Evolutionary conservation across 53 echinoderm and acorn worm genomes (phyloP).

Genomic region (Apostichopus leukothele): DNA sequence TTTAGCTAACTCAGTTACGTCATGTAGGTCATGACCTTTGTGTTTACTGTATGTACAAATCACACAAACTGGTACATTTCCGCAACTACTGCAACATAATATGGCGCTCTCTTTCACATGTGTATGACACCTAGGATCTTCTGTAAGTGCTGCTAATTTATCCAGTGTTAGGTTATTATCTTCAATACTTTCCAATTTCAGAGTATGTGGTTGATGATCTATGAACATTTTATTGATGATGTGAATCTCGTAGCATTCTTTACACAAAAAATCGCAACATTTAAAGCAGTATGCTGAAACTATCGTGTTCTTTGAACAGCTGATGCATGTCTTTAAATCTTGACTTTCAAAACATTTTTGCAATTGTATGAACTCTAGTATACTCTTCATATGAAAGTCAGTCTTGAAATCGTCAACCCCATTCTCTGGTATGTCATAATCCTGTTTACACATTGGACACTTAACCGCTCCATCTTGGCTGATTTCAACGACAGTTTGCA

Average conservation of each 20-base stretch:
- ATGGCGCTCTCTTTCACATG: not conserved
- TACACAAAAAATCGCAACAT: not conserved
- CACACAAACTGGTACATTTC: not conserved
- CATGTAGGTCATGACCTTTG: conserved; percentile 14
- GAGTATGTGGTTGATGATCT: not conserved
- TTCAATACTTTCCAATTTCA: not conserved
- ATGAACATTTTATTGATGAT: not conserved
- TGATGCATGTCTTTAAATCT: not conserved
- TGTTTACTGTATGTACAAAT: not conserved
- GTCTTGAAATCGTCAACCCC: conserved; percentile 28
- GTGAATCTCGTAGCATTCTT: not conserved
- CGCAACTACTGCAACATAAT: conserved; percentile 5
- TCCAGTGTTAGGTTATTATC: not conserved
- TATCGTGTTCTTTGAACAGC: not conserved
- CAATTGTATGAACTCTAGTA: conserved; percentile 4
- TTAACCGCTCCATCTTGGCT: not conserved
- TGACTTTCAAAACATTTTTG: conserved; percentile 2
- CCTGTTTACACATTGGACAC: not conserved
- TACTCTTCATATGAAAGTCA: conserved; percentile 19
- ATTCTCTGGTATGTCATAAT: not conserved
- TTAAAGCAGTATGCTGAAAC: not conserved
- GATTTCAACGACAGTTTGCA: not conserved
- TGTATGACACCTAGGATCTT: not conserved
- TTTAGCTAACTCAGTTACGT: not conserved
- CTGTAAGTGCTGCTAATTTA: not conserved